Conservation (phyloP, 2,113 vertebrate species). For the Cottus gobio region DNA sequence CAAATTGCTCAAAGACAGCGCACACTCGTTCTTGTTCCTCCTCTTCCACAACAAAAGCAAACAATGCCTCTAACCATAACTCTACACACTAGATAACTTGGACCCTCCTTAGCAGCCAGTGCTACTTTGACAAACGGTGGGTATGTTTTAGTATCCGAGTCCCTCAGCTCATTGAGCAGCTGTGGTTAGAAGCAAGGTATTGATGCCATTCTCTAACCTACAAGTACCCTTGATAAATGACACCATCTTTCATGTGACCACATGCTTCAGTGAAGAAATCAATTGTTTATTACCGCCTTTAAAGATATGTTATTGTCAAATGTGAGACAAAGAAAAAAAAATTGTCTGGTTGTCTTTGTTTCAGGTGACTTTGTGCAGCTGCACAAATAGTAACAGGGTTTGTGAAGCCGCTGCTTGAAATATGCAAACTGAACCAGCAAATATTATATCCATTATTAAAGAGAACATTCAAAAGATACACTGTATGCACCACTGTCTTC, state of each 20-base stretch:
- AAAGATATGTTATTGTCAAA: conserved; percentile 35
- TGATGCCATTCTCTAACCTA: conserved; percentile 42
- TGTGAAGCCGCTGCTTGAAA: conserved; percentile 14
- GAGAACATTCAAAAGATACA: conserved; percentile 11
- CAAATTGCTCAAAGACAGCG: neutral
- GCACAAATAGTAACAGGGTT: conserved; percentile 18
- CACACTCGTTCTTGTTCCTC: neutral
- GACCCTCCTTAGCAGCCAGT: conserved; percentile 14
- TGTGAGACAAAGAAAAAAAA: conserved; percentile 10
- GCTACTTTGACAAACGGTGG: conserved; percentile 37
- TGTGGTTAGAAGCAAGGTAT: conserved; percentile 28
- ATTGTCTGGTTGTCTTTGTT: neutral
- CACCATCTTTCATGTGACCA: conserved; percentile 35
- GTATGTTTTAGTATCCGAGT: neutral
- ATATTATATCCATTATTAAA: conserved; percentile 23
- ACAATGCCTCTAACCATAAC: neutral
- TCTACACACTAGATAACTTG: neutral
- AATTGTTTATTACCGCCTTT: conserved; percentile 19
- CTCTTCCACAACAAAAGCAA: neutral
- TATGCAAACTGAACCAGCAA: conserved; percentile 9
- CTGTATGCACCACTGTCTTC: conserved; percentile 2
- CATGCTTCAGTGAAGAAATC: conserved; percentile 43
- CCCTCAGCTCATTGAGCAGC: conserved; percentile 39
- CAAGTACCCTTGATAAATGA: conserved; percentile 44
- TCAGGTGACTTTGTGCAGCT: conserved; percentile 30